phyloP scores from a whole-genome alignment of 2,113 vertebrate genomes.

The Arothron firmamentum region DNA sequence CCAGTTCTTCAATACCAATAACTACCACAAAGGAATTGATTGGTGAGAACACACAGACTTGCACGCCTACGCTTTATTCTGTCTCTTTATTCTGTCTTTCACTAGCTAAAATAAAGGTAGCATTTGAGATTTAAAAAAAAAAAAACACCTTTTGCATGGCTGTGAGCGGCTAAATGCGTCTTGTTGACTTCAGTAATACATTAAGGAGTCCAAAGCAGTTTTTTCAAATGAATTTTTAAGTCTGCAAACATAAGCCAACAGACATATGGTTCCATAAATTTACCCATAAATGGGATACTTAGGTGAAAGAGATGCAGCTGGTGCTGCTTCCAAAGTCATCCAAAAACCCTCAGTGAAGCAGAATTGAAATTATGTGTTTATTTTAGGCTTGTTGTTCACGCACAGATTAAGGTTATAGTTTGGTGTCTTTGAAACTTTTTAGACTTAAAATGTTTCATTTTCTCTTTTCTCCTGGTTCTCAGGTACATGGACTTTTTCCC shows the following conservation, averaged over 20 bases:
- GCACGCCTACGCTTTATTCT: neutral
- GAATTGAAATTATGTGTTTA: slow-evolving; percentile 24
- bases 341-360: slow-evolving; percentile 37
- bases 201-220: slow-evolving; percentile 33
- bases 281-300: slow-evolving; percentile 64
- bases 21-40: slow-evolving; percentile 99
- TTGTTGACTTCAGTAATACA: slow-evolving; percentile 33
- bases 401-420: slow-evolving; percentile 17
- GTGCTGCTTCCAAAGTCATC: slow-evolving; percentile 43
- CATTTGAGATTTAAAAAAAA: slow-evolving; percentile 26
- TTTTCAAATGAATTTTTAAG: slow-evolving; percentile 50
- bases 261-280: slow-evolving; percentile 58
- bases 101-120: slow-evolving; percentile 11
- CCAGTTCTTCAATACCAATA: slow-evolving; percentile 99
- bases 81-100: slow-evolving; percentile 25
- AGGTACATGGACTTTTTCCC: slow-evolving; percentile 99
- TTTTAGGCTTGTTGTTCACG: slow-evolving; percentile 13
- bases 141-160: slow-evolving; percentile 6
- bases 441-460: slow-evolving; percentile 35
- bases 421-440: slow-evolving; percentile 35
- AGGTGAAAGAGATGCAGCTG: slow-evolving; percentile 60
- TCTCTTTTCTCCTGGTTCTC: slow-evolving; percentile 28
- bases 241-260: slow-evolving; percentile 37
- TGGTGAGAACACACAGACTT: slow-evolving; percentile 77
- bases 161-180: slow-evolving; percentile 15